Conservation (phyloP, 1,140 invertebrate species). For the Trichogramma pretiosum region DNA sequence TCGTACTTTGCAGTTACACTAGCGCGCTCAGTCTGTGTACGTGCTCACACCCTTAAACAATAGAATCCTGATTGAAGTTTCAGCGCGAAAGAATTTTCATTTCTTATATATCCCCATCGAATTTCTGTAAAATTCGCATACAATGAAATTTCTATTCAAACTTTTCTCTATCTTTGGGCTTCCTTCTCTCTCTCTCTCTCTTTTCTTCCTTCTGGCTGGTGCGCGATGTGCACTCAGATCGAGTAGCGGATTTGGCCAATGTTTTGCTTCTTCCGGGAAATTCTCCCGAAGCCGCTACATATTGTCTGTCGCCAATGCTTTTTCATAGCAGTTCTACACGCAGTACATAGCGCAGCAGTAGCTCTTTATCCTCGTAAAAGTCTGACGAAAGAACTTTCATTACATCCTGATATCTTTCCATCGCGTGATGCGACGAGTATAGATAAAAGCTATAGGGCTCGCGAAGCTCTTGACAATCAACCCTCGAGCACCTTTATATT, state of each 20-base stretch:
- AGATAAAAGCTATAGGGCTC: conserved; percentile 13
- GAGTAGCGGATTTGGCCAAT: not conserved
- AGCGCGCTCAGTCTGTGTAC: too few species aligned
- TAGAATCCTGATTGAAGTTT: conserved; percentile 3
- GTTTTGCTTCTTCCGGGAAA: conserved; percentile 1
- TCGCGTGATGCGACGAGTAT: not conserved
- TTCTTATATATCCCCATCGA: conserved; percentile 9
- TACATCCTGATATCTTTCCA: not conserved
- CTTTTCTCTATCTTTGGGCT: too few species aligned
- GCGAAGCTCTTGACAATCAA: conserved; percentile 9
- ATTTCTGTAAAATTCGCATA: not conserved
- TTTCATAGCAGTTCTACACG: too few species aligned
- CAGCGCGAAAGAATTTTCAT: conserved; percentile 11
- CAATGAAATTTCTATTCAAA: conserved; percentile 16
- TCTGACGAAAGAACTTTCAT: conserved; percentile 11
- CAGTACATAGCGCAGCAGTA: not conserved
- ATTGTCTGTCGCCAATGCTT: conserved; percentile 4
- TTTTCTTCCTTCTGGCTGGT: too few species aligned
- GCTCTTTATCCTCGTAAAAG: not conserved
- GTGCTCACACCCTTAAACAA: too few species aligned
- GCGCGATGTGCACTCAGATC: too few species aligned
- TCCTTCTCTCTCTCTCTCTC: not conserved
- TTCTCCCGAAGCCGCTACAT: conserved; percentile 9
- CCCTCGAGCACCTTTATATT: not conserved
- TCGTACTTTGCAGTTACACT: too few species aligned